Percentiles rank a stretch among this genome's conserved stretches.
Evolutionary conservation across 2,797 vertebrate species (phyloP).

Genomic region (Arctocebus calabarensis): DNA sequence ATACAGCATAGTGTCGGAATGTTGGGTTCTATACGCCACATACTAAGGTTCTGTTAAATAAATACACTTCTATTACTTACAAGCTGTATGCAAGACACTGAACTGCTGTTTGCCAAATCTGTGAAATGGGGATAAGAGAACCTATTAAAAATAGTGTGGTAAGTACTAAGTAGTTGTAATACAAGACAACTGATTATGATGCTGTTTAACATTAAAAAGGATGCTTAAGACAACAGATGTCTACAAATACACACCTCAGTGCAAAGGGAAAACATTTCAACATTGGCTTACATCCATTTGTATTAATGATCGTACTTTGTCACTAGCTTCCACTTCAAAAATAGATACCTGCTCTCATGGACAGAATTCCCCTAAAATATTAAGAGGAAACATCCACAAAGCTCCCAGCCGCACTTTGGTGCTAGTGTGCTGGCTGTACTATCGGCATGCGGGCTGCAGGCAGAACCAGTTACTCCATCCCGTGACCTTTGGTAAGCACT

Average conservation of each 20-base stretch:
- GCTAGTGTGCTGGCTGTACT: not conserved
- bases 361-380: slow-evolving; percentile 19
- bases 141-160: not conserved
- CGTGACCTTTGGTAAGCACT: not conserved
- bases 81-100: not conserved
- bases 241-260: not conserved
- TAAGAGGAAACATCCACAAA: not conserved
- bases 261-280: slow-evolving; percentile 53
- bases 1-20: not conserved
- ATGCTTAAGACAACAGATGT: not conserved
- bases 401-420: not conserved
- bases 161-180: not conserved
- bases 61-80: not conserved
- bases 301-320: not conserved
- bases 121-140: not conserved
- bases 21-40: not conserved
- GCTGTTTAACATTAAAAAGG: slow-evolving; percentile 48
- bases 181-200: not conserved
- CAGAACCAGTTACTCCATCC: not conserved
- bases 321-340: slow-evolving; percentile 47
- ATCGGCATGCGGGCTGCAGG: accelerated
- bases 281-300: not conserved
- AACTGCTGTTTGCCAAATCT: not conserved
- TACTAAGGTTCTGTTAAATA: not conserved
- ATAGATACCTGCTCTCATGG: slow-evolving; percentile 1